These are phyloP conservation scores for Paracanthobrama guichenoti DNA, from an alignment of 2,113 vertebrate genomes.

Conservation along the genomic window DNA sequence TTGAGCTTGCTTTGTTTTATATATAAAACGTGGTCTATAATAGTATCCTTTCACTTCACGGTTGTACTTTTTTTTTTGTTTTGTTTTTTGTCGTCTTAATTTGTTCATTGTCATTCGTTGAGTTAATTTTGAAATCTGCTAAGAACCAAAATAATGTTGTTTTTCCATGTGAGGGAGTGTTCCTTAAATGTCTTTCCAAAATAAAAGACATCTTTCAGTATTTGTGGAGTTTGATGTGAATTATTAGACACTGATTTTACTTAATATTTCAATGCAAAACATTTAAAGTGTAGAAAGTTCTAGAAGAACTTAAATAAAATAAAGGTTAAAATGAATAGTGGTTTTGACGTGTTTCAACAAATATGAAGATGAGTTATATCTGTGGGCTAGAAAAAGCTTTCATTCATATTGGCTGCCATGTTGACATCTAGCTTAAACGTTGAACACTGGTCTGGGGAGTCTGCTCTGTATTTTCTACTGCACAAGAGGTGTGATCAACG, in stretches of 20 bases:
- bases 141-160: slow-evolving; percentile 72
- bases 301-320: background rate
- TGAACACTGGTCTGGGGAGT: no score
- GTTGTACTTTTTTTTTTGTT: slow-evolving; percentile 65
- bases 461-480: no score
- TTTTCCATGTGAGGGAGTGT: slow-evolving; percentile 65
- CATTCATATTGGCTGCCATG: background rate
- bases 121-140: slow-evolving; percentile 60
- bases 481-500: no score
- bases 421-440: background rate
- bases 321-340: background rate
- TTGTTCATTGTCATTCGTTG: slow-evolving; percentile 58
- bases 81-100: slow-evolving; percentile 70
- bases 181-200: slow-evolving; percentile 71
- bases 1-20: slow-evolving; percentile 77
- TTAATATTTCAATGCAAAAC: no score
- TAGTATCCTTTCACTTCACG: slow-evolving; percentile 70
- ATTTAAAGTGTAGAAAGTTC: background rate
- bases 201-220: slow-evolving; percentile 61
- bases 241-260: background rate
- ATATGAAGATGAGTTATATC: background rate
- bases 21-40: slow-evolving; percentile 58
- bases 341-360: background rate
- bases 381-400: no score
- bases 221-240: slow-evolving; percentile 10